Evolutionary conservation across 1,140 invertebrate species (phyloP), one percentile per base, ranked within the genome.

Genomic region (Diorhabda elongata): DNA sequence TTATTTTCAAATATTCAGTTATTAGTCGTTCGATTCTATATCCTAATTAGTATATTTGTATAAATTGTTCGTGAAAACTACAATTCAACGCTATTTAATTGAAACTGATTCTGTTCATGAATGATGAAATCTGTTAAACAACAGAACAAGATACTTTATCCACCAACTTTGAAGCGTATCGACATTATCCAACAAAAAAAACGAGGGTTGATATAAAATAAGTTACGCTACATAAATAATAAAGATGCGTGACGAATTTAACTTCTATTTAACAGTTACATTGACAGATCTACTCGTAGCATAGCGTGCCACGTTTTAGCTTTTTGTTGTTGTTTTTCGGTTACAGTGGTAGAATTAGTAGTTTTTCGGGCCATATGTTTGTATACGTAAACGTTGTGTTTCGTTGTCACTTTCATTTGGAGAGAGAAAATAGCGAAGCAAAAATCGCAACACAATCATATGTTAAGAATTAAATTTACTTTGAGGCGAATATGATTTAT

Each of bases 221-320:
- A 52, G 47, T 52, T 52, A 52, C 47, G 47, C 47, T 52, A 4
- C n/a, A 52, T 52, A 52, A 52, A 52, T 52, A 52, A 52, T 52
- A 52, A 52, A 52, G n/a, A 52, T 52, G 47, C 47, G 47, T 52
- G 47, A 52, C 47, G 6, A n/a, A 52, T 52, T 52, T 52, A 6
- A n/a, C 47, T 52, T n/a, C 47, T 52, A n/a, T 52, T 52, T 52
- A 52, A 52, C 47, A 52, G 47, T 52, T 52, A 52, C 47, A 52
- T 52, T n/a, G 47, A 52, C 47, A 52, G 47, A n/a, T 52, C 47
- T 52, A n/a, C 6, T 6, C 6, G 47, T 6, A 52, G n/a, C 6
- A 52, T 52, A 26, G 6, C 47, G n/a, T 52, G n/a, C 6, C 47
- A 52, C 47, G 47, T 52, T 52, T 52, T n/a, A 8, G 47, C 47